Base-by-base conservation (phyloP, 2,888 invertebrate genomes). In the Euplexia lucipara region DNA sequence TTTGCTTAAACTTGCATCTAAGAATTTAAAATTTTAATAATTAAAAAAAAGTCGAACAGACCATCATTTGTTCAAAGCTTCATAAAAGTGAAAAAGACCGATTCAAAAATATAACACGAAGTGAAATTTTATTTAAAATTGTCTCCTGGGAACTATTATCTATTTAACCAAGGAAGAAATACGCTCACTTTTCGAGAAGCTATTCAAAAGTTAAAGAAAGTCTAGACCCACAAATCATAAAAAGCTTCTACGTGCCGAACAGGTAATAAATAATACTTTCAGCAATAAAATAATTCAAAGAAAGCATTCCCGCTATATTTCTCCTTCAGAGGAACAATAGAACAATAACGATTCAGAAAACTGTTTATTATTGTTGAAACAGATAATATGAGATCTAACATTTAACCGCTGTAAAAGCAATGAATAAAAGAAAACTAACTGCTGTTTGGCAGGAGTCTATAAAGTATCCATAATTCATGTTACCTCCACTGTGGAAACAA, bases 141-240 rank as follows among this genome's bases (percentile, higher is more conserved):
- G 35, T 12, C 35, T 14, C 51, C 39, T 39, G n/a, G 51, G 32
- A 32, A 26, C 12, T 12, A 41, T 3, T 26, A 26, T 26, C 26
- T 26, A 26, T 5, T 26, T 26, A 3, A 26, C 26, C 5, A 26
- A 26, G 5, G 5, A 26, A 37, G 34, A 75, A 26, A 22, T n/a
- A 53, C 16, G 8, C 9, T 42, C 10, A 37, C 26, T 10, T 16
- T 58, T 48, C 22, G 16, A 16, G 10, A 39, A 18, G 12, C 48
- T 45, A 49, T 37, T 59, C 10, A 48, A 39, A 52, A 64, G 54
- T 76, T 59, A 20, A 30, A 54, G 14, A 58, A 32, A 37, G 48
- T 66, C 78, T 71, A 71, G 67, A 77, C 67, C 41, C 41, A 72
- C 56, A 62, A 75, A 75, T 77, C 73, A 75, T 56, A 47, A 47